Base-by-base conservation (phyloP, 2,888 invertebrate genomes). In the Rhaphigaster nebulosa region DNA sequence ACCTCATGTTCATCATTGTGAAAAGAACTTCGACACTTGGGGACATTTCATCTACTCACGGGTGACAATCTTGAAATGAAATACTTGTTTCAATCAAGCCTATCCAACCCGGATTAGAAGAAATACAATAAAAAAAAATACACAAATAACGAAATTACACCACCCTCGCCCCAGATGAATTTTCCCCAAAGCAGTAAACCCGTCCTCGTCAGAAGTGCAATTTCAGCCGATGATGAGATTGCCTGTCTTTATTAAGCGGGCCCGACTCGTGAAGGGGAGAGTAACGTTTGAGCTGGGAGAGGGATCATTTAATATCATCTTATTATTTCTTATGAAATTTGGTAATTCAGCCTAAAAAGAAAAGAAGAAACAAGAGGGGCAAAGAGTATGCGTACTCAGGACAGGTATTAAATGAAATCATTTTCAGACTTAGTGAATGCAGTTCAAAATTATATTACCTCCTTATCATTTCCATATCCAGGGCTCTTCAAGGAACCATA, bases 161-260 rank as follows among this genome's bases (percentile, higher is more conserved):
- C 18, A 34, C 29, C 29, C 29, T 5, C 29, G 18, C 60, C 34
- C 20, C 29, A 84, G 45, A 84, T 84, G 45, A 84, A 84, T 84
- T 84, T 84, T 84, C 45, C 80, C 80, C 4, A 45, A 84, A 84
- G 45, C 80, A 38, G 80, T 84, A 84, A 84, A 84, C 41, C 45
- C 23, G 41, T 45, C n/a, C 80, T 84, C 80, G 80, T 84, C 45
- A 84, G 45, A 45, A 84, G 80, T 45, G 45, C 80, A 84, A 84
- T 84, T 84, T 45, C 45, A n/a, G 80, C 80, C 45, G 80, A 84
- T 84, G 80, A 84, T 84, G 80, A 84, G 80, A 84, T 84, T 84
- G 80, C 80, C 80, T 45, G 80, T 84, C 80, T 84, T 84, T 84
- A 84, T 84, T 84, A 84, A 84, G 80, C 80, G 34, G 80, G 18